Conservation (phyloP, 1,140 invertebrate genomes). For the Brachionus asplanchnoidis region DNA sequence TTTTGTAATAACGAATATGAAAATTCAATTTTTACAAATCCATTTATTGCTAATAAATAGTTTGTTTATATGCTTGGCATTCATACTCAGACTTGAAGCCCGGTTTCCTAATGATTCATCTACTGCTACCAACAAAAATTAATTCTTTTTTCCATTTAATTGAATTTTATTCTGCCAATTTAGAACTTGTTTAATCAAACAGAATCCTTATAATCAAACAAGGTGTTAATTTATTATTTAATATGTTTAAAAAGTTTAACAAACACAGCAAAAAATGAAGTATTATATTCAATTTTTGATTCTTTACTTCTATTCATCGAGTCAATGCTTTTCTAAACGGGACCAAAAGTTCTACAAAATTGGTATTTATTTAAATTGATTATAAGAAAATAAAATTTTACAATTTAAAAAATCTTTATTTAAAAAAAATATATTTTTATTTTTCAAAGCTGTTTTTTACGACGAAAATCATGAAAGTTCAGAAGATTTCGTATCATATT, state of each 20-base stretch:
- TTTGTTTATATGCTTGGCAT: slow-evolving; percentile 17
- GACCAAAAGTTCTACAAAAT: neutral
- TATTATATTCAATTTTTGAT: neutral
- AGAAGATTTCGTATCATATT: slow-evolving; percentile 35
- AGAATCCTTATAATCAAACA: neutral
- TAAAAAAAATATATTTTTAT: neutral
- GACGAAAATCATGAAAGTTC: neutral
- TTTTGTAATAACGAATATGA: slow-evolving; percentile 25
- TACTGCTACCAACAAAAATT: neutral
- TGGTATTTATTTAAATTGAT: neutral
- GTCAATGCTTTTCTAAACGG: neutral
- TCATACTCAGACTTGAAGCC: neutral
- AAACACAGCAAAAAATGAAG: neutral
- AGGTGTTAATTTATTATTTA: neutral
- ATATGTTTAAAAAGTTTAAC: neutral
- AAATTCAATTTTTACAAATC: neutral
- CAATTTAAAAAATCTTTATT: neutral
- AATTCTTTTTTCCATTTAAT: neutral
- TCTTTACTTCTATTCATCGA: neutral
- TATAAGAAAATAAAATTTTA: too few species aligned
- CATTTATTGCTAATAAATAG: slow-evolving; percentile 7
- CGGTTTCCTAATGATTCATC: neutral
- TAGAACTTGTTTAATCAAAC: neutral
- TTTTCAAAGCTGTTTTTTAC: slow-evolving; percentile 19
- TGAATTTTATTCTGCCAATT: neutral